Conservation (phyloP, 2,797 vertebrate species). For the Steatocranus sp. region DNA sequence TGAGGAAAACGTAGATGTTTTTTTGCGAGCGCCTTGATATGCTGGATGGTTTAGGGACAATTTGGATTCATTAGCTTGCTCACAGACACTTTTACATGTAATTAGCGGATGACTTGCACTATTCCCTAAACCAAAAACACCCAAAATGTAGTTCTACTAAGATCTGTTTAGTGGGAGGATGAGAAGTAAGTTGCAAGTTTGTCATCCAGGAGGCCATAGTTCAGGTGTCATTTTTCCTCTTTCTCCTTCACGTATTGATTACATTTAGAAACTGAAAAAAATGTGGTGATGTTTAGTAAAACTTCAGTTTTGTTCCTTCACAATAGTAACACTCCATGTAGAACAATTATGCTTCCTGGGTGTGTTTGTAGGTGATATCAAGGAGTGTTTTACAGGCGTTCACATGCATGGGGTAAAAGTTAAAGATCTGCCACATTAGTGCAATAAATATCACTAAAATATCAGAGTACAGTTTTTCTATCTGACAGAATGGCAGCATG, state of each 20-base stretch:
- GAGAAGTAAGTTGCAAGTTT: not conserved
- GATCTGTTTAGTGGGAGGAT: not conserved
- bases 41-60: not conserved
- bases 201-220: not conserved
- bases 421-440: not conserved
- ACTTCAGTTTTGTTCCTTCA: not conserved
- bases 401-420: not conserved
- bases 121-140: not conserved
- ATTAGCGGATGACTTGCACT: not conserved
- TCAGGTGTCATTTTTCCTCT: not conserved
- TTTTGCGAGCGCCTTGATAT: not conserved
- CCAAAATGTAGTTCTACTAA: not conserved
- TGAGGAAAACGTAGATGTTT: not conserved
- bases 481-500: not conserved
- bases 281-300: not conserved
- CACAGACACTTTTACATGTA: not conserved
- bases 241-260: not conserved
- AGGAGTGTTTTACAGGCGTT: not conserved
- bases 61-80: not conserved
- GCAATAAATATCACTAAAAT: not conserved
- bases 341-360: not conserved
- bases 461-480: not conserved
- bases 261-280: not conserved
- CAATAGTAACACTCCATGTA: not conserved
- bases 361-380: not conserved